Evolutionary conservation across 2,888 invertebrate species (phyloP).

Genomic region (Eupeodes luniger): DNA sequence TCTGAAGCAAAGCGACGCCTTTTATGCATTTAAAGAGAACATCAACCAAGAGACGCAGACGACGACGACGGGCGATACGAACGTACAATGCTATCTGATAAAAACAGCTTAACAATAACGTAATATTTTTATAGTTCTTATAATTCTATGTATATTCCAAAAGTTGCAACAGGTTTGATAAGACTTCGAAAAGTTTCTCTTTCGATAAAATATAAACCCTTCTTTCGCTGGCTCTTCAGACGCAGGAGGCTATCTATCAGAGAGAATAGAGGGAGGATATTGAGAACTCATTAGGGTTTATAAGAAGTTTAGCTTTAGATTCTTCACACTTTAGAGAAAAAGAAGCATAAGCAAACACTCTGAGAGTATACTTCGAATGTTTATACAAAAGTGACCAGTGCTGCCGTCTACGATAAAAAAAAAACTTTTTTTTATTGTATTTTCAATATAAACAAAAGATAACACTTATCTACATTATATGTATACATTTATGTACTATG

Average conservation of each 20-base stretch:
- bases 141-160: background rate
- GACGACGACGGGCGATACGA: too few species aligned
- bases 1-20: background rate
- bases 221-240: background rate
- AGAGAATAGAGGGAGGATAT: slow-evolving; percentile 4
- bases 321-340: background rate
- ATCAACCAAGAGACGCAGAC: slow-evolving; percentile 16
- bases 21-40: slow-evolving; percentile 37
- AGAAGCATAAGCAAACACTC: background rate
- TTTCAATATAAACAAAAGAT: slow-evolving; percentile 22
- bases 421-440: background rate
- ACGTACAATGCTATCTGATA: slow-evolving; percentile 46
- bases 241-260: background rate
- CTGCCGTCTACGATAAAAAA: slow-evolving; percentile 42
- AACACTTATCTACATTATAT: background rate
- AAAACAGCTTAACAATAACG: slow-evolving; percentile 48
- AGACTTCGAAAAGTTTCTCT: slow-evolving; percentile 43
- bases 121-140: slow-evolving; percentile 31
- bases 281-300: background rate
- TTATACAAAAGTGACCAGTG: slow-evolving; percentile 32
- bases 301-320: background rate
- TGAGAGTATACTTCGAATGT: slow-evolving; percentile 22
- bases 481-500: too few species aligned
- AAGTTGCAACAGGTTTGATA: slow-evolving; percentile 55
- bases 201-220: background rate